These are phyloP conservation scores for Umimayanthus kanabou DNA, from an alignment of 92 coral and sea anemone species.

Conservation along the genomic window DNA sequence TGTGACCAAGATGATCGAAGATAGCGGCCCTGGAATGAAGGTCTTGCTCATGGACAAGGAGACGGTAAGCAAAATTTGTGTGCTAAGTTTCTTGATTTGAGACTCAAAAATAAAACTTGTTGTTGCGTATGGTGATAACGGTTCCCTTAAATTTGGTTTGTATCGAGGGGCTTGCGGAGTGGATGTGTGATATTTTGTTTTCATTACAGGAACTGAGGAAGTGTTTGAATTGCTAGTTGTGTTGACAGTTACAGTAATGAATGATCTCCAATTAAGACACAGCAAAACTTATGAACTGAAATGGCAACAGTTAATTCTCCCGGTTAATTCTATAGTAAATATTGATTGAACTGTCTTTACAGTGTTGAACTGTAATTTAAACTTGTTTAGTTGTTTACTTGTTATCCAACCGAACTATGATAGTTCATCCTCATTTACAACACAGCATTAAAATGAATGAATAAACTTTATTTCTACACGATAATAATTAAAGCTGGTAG, in stretches of 20 bases:
- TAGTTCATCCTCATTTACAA: too few species aligned
- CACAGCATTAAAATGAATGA: too few species aligned
- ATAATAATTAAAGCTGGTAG: too few species aligned
- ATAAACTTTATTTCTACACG: too few species aligned
- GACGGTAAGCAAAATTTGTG: constrained; percentile 66
- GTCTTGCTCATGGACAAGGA: constrained; percentile 97
- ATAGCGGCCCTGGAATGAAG: constrained; percentile 95
- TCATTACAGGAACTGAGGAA: not conserved
- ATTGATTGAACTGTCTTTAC: too few species aligned
- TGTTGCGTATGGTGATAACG: not conserved
- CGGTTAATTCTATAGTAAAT: too few species aligned
- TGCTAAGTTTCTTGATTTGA: not conserved
- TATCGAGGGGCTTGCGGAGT: not conserved
- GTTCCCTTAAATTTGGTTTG: not conserved
- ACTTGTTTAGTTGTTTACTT: too few species aligned
- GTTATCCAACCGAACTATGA: too few species aligned
- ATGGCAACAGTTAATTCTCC: not conserved
- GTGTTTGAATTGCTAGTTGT: not conserved
- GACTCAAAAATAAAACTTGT: not conserved
- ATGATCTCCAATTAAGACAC: not conserved
- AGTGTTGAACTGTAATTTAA: too few species aligned
- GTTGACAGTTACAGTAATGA: not conserved
- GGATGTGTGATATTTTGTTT: too few species aligned
- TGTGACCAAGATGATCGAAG: constrained; percentile 95
- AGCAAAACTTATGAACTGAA: not conserved